A percentile compares a stretch with the other conserved stretches of the same genome.
Conservation (phyloP, 2,113 vertebrate species). For the Salvelinus alpinus region DNA sequence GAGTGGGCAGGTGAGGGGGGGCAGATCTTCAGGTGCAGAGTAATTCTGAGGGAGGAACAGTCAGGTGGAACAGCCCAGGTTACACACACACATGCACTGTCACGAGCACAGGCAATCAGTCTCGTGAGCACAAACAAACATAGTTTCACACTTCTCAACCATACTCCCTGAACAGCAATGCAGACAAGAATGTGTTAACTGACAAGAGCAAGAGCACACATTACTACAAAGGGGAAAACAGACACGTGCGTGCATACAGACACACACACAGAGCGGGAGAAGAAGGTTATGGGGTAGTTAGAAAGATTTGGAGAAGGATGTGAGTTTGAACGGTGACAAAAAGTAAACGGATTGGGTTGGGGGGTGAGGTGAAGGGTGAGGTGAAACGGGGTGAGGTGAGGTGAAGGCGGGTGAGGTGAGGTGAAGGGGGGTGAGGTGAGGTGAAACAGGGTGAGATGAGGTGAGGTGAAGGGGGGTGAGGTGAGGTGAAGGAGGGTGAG, state of each 20-base stretch:
- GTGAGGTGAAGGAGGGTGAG: too few species aligned
- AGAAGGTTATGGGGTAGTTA: background rate
- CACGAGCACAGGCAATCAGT: background rate
- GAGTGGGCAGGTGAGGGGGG: conserved; percentile 81
- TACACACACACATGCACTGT: conserved; percentile 12
- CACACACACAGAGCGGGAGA: too few species aligned
- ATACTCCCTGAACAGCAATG: conserved; percentile 13
- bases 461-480: too few species aligned
- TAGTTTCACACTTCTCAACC: background rate
- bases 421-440: too few species aligned
- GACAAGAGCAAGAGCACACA: background rate
- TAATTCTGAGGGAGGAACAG: conserved; percentile 78
- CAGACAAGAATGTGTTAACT: background rate
- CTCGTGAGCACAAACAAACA: background rate
- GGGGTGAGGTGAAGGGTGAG: too few species aligned
- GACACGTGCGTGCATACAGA: background rate
- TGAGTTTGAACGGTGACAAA: background rate
- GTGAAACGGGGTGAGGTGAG: too few species aligned
- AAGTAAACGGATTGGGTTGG: background rate
- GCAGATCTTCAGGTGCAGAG: conserved; percentile 88
- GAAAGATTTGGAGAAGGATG: background rate
- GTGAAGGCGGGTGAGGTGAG: too few species aligned
- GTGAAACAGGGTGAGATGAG: too few species aligned
- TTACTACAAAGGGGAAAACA: background rate
- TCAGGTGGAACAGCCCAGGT: conserved; percentile 35